These are phyloP conservation scores for Dendrolimus punctatus DNA, from an alignment of 1,140 invertebrate genomes.

Conservation along the genomic window DNA sequence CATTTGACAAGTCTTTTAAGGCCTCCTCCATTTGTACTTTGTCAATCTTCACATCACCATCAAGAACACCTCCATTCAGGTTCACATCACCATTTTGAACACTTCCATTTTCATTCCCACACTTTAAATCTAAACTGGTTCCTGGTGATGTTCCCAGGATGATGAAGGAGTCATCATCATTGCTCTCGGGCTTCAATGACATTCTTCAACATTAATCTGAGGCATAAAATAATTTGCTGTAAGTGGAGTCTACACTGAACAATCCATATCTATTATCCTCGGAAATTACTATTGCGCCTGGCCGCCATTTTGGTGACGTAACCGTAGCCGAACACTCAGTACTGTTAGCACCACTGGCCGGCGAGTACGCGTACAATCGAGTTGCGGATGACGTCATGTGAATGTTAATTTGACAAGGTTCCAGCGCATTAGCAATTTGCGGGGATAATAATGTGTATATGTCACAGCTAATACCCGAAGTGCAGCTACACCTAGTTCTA, in stretches of 20 bases:
- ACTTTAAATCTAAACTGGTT: slow-evolving; percentile 40
- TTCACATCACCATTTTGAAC: too few relatives aligned
- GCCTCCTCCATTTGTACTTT: slow-evolving; percentile 46
- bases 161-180: slow-evolving; percentile 59
- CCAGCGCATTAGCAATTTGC: too few relatives aligned
- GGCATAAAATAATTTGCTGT: slow-evolving; percentile 5
- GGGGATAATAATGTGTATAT: too few relatives aligned
- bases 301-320: too few relatives aligned
- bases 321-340: too few relatives aligned
- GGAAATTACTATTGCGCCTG: too few relatives aligned
- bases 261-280: neutral
- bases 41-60: slow-evolving; percentile 21
- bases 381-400: too few relatives aligned
- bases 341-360: too few relatives aligned
- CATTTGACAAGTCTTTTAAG: slow-evolving; percentile 41
- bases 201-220: slow-evolving; percentile 37
- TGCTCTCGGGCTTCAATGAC: slow-evolving; percentile 31
- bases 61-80: slow-evolving; percentile 15
- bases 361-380: too few relatives aligned
- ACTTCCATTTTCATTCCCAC: slow-evolving; percentile 4
- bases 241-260: neutral
- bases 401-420: too few relatives aligned
- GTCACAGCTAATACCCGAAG: too few relatives aligned
- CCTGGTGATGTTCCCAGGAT: slow-evolving; percentile 55
- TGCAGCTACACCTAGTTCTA: too few relatives aligned